Base-by-base conservation (phyloP, 2,797 vertebrate genomes). In the Lophotriccus pileatus region DNA sequence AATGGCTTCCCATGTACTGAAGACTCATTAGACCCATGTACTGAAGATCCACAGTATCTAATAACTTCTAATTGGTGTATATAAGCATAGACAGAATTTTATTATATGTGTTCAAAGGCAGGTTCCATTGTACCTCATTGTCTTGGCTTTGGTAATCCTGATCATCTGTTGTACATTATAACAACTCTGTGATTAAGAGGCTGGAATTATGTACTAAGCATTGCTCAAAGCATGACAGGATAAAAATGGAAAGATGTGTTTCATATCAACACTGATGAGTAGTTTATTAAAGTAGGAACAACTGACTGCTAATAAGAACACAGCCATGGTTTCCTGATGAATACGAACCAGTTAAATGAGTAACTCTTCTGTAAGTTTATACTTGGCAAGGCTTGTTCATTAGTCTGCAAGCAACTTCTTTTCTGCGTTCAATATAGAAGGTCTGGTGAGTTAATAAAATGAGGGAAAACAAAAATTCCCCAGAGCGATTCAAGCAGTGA, bases 221-320 rank as follows among this genome's bases (percentile, higher is more conserved):
- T 94, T 94, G 66, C 39, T 93, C 50, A 95, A 66, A 85, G 64
- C 28, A 21, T 62, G 55, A 87, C 72, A 93, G 63, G 80, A 72
- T 90, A 80, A 92, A 94, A 97, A 87, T 62, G 84, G 89, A 89
- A 95, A 89, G 39, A 87, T 59, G 30, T 88, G 66, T 88, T 94
- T 93, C 85, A 75, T 63, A 95, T 87, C 75, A 80, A 87, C 67
- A 63, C 27, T 89, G 84, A 91, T 95, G 90, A 96, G 80, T 83
- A 85, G 37, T 89, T 92, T 93, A 83, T 78, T 91, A 91, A 92
- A 95, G 68, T 64, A 95, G 89, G 86, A 90, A 89, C 55, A 92
- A 85, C 72, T 66, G 39, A 46, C 75, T 69, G 50, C 58, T 95
- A 91, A 72, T 91, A 92, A 90, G 92, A 83, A 58, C 64, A 85